A percentile compares a stretch with the other conserved stretches of the same genome.
phyloP scores from a whole-genome alignment of 2,888 invertebrate genomes.

The Neoascia interrupta region DNA sequence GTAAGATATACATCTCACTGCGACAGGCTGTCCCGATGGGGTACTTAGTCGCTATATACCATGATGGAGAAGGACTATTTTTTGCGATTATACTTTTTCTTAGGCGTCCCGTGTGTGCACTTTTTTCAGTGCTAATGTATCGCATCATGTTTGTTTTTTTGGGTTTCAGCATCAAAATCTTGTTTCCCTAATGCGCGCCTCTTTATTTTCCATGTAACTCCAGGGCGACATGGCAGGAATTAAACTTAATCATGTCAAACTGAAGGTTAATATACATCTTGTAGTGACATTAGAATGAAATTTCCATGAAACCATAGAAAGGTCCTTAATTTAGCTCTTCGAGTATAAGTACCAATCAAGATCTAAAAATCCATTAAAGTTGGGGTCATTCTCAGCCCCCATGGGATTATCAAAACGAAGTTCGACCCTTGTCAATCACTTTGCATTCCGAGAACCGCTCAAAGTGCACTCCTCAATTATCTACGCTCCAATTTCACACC shows the following conservation, averaged over 20 bases:
- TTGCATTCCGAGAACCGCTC: constrained; percentile 39
- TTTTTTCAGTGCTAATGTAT: constrained; percentile 56
- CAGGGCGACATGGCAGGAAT: no score
- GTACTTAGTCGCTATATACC: constrained; percentile 47
- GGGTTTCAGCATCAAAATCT: constrained; percentile 29
- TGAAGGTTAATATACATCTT: no score
- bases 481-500: constrained; percentile 62
- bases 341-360: background rate
- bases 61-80: constrained; percentile 44
- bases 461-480: constrained; percentile 51
- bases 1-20: constrained; percentile 39
- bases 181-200: constrained; percentile 65
- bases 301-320: no score
- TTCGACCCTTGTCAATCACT: no score
- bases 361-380: no score
- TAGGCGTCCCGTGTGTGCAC: constrained; percentile 64
- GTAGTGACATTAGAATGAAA: no score
- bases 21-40: constrained; percentile 48
- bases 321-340: no score
- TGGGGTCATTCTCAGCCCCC: background rate
- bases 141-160: constrained; percentile 40
- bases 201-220: no score
- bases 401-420: no score
- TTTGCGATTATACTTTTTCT: constrained; percentile 58
- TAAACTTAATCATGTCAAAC: no score